Base-by-base conservation (phyloP, 2,113 vertebrate genomes). In the Notarius lentiginosus region DNA sequence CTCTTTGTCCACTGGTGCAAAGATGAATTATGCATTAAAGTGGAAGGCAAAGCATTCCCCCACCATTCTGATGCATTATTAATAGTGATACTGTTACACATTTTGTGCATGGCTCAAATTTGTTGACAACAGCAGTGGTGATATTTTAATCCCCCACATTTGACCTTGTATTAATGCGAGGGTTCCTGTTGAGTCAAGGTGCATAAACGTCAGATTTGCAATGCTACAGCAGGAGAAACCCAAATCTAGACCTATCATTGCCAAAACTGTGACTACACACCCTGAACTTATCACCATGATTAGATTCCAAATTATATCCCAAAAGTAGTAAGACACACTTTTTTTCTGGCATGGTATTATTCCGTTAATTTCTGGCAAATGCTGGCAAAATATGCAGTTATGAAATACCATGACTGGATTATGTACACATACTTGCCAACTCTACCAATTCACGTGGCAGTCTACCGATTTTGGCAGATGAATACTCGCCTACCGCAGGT, bases 41-140 rank as follows among this genome's bases (percentile, higher is more conserved):
- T 66, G 81, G 75, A 41, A 41, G 41, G 87, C 86, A 85, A 73
- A 83, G 80, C 70, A 56, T 87, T 75, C 68, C 80, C 75, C 63
- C 77, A 58, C 85, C 60, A 77, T 86, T 83, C 80, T 76, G 53
- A 86, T 89, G 87, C 83, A 85, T 88, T 90, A 90, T 88, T 88
- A 90, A 90, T 84, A 79, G 22, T 76, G 65, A 76, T 68, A 85
- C 87, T 72, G 72, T 90, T 90, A 90, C 84, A 84, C 84, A 83
- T 85, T 87, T 85, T 89, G 83, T 89, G 86, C 80, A 58, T 20
- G 68, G 86, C 83, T 84, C 86, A 86, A 77, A 87, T 87, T 85
- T 87, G 79, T 68, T 87, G 84, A 84, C 85, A 86, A 85, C 30
- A 87, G 91, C 86, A 84, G 72, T 83, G 72, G 61, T 68, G 47